Base-by-base conservation (phyloP, 2,797 vertebrate species). In the Nyctalus aviator region DNA sequence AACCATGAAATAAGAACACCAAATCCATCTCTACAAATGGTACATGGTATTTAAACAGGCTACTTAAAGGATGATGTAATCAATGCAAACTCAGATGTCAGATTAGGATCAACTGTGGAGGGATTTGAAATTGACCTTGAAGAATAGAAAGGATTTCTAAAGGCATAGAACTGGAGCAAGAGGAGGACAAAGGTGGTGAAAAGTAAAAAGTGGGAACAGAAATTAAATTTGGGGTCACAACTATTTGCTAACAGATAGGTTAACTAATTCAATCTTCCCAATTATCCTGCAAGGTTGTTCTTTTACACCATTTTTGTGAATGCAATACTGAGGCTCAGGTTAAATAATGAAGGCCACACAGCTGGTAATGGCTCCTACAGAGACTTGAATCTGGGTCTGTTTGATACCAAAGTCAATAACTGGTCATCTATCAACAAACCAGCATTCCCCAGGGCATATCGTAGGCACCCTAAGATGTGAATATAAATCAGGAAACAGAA, bases 291-390 rank as follows among this genome's bases (percentile, higher is more conserved):
- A 57, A 55, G 23, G 3, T 53, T 81, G 35, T 32, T 23, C 35
- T 64, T 71, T 62, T 41, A 73, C 12, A 32, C 6, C 25, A 90
- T 62, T 55, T 62, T 23, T 8, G 5, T 75, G 8, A 66, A 30
- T 21, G 1, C 57, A 32, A 35, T 68, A 68, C 10, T 20, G 27
- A 84, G 32, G 48, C 32, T 68, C 69, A 59, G n/a, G 50, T 48
- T 50, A 27, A 86, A 48, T 41, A 44, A 32, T 8, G 37, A 72
- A 57, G 35, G 25, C 41, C 77, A 81, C 50, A 30, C 55, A 77
- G 37, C n/a, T 23, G 12, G 20, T 41, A 66, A 77, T 13, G 23
- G 21, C 6, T 3, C 18, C n/a, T 35, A 30, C 0, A 0, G 14
- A 14, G 17, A 75, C 82, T 12, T 69, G 50, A 62, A 75, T 75